Percentiles rank a stretch among this genome's conserved stretches.
These are phyloP conservation scores for Labia minor DNA, from an alignment of 2,888 invertebrate genomes.

Conservation along the genomic window DNA sequence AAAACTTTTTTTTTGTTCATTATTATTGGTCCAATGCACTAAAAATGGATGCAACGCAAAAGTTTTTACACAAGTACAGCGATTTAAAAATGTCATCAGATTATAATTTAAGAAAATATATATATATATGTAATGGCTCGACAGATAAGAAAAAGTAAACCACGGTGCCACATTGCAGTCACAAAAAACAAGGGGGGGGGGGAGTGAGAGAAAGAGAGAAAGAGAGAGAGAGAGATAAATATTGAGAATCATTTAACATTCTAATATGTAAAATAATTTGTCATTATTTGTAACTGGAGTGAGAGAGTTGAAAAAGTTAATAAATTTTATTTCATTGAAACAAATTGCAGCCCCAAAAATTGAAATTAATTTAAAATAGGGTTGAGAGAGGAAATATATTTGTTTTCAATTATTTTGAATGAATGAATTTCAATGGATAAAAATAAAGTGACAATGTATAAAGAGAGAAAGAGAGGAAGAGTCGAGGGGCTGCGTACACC, in stretches of 20 bases:
- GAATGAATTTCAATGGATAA: no score
- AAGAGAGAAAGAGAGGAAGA: neutral
- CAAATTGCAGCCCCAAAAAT: no score
- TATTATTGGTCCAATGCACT: neutral
- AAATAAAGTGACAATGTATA: no score
- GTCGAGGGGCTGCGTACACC: neutral
- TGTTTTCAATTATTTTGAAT: no score
- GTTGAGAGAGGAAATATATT: no score
- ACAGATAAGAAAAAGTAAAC: neutral
- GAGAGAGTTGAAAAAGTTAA: no score
- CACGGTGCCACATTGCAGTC: constrained; percentile 13
- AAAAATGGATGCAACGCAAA: neutral
- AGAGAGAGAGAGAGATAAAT: no score
- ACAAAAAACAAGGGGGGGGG: neutral
- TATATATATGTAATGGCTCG: constrained; percentile 1
- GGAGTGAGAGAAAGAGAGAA: no score
- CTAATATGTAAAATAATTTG: no score
- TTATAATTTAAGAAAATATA: neutral
- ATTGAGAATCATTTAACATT: neutral
- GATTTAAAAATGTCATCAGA: neutral
- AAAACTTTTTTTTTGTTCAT: neutral
- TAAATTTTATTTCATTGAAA: no score
- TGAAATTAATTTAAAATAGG: no score
- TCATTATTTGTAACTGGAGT: no score
- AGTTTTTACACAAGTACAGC: constrained; percentile 13